Conservation (phyloP, 2,888 invertebrate species). For the Drosophila engyochracea region DNA sequence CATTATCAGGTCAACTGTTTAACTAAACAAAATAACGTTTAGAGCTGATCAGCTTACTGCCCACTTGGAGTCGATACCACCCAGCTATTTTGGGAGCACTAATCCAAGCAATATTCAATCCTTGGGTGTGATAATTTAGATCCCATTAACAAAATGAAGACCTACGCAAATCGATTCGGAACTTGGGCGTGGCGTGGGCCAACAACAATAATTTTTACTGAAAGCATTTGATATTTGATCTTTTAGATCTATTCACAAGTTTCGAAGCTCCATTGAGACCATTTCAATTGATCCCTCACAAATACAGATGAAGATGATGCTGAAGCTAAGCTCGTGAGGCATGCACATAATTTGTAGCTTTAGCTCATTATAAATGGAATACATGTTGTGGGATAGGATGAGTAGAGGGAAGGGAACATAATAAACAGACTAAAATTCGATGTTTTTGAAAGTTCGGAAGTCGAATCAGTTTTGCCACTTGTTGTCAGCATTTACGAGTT, state of each 20-base stretch:
- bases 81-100: constrained; percentile 15
- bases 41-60: constrained; percentile 37
- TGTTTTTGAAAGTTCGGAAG: constrained; percentile 73
- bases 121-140: constrained; percentile 12
- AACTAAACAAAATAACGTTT: constrained; percentile 16
- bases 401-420: constrained; percentile 3
- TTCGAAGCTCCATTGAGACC: constrained; percentile 19
- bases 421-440: constrained; percentile 20
- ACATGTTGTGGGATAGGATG: constrained; percentile 6
- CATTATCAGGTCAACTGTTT: constrained; percentile 5
- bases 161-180: constrained; percentile 32
- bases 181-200: constrained; percentile 39
- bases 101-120: constrained; percentile 15
- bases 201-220: neutral
- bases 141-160: neutral
- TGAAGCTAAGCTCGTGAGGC: constrained; percentile 60
- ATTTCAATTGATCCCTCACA: constrained; percentile 42
- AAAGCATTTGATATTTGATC: constrained; percentile 13
- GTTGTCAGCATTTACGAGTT: constrained; percentile 53
- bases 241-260: constrained; percentile 22
- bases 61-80: constrained; percentile 38
- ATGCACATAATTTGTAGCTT: constrained; percentile 75
- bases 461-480: constrained; percentile 62
- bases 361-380: constrained; percentile 29
- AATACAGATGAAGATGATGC: constrained; percentile 12